Percentiles rank a stretch among this genome's conserved stretches.
These are phyloP conservation scores for Notospermus geniculatus DNA, from an alignment of 1,140 invertebrate genomes.

Conservation along the genomic window DNA sequence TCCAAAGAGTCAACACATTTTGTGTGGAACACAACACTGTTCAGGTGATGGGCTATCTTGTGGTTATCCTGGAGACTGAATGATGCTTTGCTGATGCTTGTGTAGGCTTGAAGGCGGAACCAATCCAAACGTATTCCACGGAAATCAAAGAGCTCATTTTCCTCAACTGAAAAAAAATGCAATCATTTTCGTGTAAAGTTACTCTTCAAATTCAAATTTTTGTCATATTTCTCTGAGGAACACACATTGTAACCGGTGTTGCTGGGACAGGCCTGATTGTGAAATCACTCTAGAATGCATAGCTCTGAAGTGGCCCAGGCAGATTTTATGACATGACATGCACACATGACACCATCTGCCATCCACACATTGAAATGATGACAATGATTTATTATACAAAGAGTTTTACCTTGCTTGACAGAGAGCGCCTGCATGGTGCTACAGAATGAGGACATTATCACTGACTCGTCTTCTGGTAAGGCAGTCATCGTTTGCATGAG, in stretches of 20 bases:
- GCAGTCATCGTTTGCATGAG: conserved; percentile 74
- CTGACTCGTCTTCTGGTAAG: conserved; percentile 90
- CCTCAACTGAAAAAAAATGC: conserved; percentile 81
- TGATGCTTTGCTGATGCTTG: conserved; percentile 79
- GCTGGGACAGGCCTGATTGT: too few relatives aligned
- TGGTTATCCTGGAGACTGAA: conserved; percentile 82
- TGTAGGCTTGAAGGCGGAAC: conserved; percentile 88
- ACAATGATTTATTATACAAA: too few relatives aligned
- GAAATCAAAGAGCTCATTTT: conserved; percentile 95
- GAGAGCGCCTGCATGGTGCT: conserved; percentile 75
- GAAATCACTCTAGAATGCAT: too few relatives aligned
- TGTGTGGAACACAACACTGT: conserved; percentile 94
- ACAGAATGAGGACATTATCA: conserved; percentile 90
- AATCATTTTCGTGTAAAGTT: too few relatives aligned
- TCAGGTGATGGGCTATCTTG: conserved; percentile 84
- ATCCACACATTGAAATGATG: too few relatives aligned
- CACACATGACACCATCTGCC: too few relatives aligned
- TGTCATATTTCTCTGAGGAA: too few relatives aligned
- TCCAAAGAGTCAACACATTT: conserved; percentile 99
- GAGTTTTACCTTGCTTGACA: conserved; percentile 76
- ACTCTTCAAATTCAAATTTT: too few relatives aligned
- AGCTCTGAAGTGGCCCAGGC: too few relatives aligned
- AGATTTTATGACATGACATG: too few relatives aligned
- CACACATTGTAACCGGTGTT: too few relatives aligned
- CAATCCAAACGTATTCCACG: conserved; percentile 92